Conservation (phyloP, 2,888 invertebrate genomes). For the Lordiphosa andalusiaca region DNA sequence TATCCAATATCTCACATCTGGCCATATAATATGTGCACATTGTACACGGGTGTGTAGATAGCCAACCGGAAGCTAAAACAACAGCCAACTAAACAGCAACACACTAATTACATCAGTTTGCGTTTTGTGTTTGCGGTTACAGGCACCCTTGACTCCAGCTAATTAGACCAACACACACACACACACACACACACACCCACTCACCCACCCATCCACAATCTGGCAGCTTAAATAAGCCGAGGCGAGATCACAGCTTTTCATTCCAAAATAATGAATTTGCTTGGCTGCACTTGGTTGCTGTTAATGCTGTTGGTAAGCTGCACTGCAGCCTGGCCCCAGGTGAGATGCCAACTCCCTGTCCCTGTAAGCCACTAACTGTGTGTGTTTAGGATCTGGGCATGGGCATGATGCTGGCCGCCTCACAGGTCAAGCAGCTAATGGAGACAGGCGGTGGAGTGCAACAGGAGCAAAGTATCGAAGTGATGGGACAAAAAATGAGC, state of each 20-base stretch:
- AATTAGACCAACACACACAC: neutral
- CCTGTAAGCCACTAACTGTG: neutral
- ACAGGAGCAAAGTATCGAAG: slow-evolving; percentile 51
- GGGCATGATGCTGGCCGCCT: slow-evolving; percentile 45
- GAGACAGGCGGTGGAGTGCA: slow-evolving; percentile 59
- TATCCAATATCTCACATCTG: no score
- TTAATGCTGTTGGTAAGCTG: neutral
- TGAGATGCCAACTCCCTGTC: neutral
- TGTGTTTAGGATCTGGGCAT: slow-evolving; percentile 49
- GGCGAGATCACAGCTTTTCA: neutral
- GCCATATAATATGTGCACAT: no score
- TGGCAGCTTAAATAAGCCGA: slow-evolving; percentile 1
- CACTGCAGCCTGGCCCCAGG: slow-evolving; percentile 22
- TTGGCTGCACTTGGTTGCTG: slow-evolving; percentile 7
- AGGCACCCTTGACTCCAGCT: neutral
- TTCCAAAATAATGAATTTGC: slow-evolving; percentile 1
- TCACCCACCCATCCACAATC: neutral
- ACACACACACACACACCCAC: neutral
- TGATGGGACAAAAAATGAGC: slow-evolving; percentile 48
- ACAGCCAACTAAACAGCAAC: neutral
- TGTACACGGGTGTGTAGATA: neutral
- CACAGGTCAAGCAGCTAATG: slow-evolving; percentile 53
- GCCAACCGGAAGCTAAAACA: slow-evolving; percentile 7
- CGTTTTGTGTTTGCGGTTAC: slow-evolving; percentile 5
- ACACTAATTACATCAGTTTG: slow-evolving; percentile 5